These are phyloP conservation scores for Colletes gigas DNA, from an alignment of 1,140 invertebrate genomes.

Conservation along the genomic window DNA sequence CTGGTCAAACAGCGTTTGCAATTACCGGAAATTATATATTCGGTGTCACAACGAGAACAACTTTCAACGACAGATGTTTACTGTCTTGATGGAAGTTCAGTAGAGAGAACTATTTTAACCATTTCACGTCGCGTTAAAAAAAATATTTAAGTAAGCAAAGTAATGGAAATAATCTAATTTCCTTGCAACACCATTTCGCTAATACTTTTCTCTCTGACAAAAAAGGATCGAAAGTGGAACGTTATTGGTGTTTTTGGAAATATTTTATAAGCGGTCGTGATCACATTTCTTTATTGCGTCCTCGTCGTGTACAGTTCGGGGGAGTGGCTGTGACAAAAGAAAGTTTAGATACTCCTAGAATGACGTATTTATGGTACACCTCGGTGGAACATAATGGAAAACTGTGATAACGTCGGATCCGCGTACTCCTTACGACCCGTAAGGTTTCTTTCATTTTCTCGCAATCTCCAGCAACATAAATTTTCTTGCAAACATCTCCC, in stretches of 20 bases:
- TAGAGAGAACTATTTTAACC: too few species aligned
- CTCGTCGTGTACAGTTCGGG: neutral
- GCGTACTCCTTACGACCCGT: slow-evolving; percentile 10
- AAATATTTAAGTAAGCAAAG: too few species aligned
- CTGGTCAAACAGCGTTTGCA: too few species aligned
- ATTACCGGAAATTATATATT: neutral
- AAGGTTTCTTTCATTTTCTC: slow-evolving; percentile 25
- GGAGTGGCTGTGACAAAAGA: neutral
- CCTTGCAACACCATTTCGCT: too few species aligned
- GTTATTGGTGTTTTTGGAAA: too few species aligned
- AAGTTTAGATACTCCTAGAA: neutral
- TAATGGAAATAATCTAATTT: too few species aligned
- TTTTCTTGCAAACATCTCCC: neutral
- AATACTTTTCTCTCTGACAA: too few species aligned
- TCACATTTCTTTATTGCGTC: neutral
- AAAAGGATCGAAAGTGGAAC: too few species aligned
- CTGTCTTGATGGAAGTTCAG: too few species aligned
- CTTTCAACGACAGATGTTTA: too few species aligned
- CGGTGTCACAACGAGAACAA: neutral
- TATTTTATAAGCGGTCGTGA: too few species aligned
- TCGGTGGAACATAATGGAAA: slow-evolving; percentile 32
- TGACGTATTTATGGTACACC: slow-evolving; percentile 14
- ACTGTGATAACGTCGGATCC: slow-evolving; percentile 19
- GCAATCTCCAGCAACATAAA: neutral
- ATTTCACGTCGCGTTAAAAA: too few species aligned